Evolutionary conservation across 2,113 vertebrate genomes (phyloP), one percentile per base, ranked within the genome.

Genomic region (Mormoops blainvillei): DNA sequence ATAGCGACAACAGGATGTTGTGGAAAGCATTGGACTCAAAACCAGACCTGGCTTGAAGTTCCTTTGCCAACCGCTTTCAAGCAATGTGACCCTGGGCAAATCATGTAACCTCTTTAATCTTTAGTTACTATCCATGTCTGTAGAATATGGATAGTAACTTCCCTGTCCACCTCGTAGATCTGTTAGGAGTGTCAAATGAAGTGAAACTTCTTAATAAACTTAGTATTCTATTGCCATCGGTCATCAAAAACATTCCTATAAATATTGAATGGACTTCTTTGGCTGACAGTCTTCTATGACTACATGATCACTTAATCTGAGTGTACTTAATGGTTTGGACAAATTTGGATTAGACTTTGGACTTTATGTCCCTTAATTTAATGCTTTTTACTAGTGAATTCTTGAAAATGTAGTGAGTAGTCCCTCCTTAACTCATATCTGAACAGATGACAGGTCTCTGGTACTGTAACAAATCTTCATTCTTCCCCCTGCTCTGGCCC

Each of bases 351-450:
- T 90, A 88, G n/a, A 73, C 18, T 68, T 82, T 78, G 41, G 36
- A 73, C 24, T 81, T 58, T 78, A 11, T 65, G 73, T 71, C 33
- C 38, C 43, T 80, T 95, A 80, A 71, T 93, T 95, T 94, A 87
- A 58, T 65, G 36, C 9, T 65, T 86, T 90, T 86, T 7, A 56
- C 4, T 67, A 67, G 54, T 13, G 54, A 77, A 54, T 82, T 50
- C 84, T 90, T 93, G 56, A 86, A 92, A 94, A 74, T 61, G 15
- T 74, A 36, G 38, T 22, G 67, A 70, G 67, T 71, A 28, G 0
- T 12, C 19, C 45, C 56, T 81, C 5, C 24, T 67, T 86, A 33
- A 22, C 6, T 28, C 36, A 36, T 95, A 77, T 95, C 65, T 84
- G 63, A 89, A 68, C 43, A 76, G 48, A 33, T 91, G 38, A 48